Conservation (phyloP, 2,113 vertebrate species). For the Eidolon helvum region DNA sequence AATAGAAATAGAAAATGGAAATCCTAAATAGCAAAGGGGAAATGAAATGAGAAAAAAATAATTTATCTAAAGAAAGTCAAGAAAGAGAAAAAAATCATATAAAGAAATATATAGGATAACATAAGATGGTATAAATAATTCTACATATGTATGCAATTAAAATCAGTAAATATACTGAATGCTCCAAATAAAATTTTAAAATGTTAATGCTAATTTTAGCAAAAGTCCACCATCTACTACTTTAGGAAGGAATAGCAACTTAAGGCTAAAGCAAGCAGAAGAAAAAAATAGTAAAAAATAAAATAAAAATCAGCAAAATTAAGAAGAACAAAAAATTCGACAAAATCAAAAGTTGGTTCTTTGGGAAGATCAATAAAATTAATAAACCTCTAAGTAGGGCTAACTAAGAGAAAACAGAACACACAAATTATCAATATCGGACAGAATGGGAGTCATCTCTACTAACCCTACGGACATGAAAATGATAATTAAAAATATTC, state of each 20-base stretch:
- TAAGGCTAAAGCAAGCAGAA: background rate
- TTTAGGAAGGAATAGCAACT: background rate
- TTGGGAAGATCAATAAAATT: background rate
- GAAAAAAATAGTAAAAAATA: constrained; percentile 12
- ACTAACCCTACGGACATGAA: background rate
- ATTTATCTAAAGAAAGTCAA: background rate
- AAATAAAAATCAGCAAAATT: background rate
- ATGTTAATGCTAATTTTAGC: background rate
- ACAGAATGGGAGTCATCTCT: background rate
- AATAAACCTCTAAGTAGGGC: background rate
- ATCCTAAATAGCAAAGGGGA: background rate
- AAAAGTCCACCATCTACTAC: background rate
- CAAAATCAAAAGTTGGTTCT: background rate
- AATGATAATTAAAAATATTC: background rate
- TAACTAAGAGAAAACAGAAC: background rate
- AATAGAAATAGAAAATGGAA: background rate
- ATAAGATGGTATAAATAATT: background rate
- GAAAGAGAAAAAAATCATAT: background rate
- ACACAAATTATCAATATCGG: background rate
- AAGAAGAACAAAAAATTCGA: background rate
- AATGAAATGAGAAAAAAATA: constrained; percentile 11
- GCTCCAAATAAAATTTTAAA: background rate
- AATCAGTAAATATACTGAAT: background rate
- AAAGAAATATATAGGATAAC: background rate
- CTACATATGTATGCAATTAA: background rate